phyloP scores from a whole-genome alignment of 2,888 invertebrate genomes.

The Tricholauxania praeusta region DNA sequence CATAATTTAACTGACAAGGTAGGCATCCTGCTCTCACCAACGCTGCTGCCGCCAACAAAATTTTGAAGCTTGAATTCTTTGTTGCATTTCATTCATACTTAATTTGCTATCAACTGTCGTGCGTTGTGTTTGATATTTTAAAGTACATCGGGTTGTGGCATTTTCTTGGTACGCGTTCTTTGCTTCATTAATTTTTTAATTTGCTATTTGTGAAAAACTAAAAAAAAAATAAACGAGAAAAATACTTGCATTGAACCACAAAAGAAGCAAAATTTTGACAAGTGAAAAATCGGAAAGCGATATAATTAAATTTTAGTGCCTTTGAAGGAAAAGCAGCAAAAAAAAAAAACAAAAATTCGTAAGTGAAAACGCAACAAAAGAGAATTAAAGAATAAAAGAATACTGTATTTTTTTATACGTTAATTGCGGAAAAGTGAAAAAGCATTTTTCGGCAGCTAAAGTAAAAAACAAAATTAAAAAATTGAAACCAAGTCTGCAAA shows the following conservation, averaged over 20 bases:
- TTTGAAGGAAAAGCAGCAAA: not conserved
- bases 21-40: not conserved
- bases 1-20: too few relatives aligned
- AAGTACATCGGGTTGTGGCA: not conserved
- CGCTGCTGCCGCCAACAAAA: not conserved
- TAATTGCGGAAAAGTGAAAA: slow-evolving; percentile 13
- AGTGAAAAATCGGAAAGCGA: slow-evolving; percentile 6
- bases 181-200: not conserved
- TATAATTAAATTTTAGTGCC: slow-evolving; percentile 1
- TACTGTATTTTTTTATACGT: not conserved
- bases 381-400: not conserved
- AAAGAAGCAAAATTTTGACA: not conserved
- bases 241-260: not conserved
- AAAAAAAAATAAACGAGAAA: not conserved
- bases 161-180: slow-evolving; percentile 1
- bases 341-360: not conserved
- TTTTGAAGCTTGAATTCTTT: slow-evolving; percentile 17
- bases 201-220: not conserved
- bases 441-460: not conserved
- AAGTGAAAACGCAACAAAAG: not conserved
- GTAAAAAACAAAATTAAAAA: not conserved
- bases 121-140: slow-evolving; percentile 7
- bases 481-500: not conserved
- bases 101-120: slow-evolving; percentile 30
- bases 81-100: slow-evolving; percentile 26